Conservation (phyloP, 2,113 vertebrate species). For the Hippocampus guttulatus region DNA sequence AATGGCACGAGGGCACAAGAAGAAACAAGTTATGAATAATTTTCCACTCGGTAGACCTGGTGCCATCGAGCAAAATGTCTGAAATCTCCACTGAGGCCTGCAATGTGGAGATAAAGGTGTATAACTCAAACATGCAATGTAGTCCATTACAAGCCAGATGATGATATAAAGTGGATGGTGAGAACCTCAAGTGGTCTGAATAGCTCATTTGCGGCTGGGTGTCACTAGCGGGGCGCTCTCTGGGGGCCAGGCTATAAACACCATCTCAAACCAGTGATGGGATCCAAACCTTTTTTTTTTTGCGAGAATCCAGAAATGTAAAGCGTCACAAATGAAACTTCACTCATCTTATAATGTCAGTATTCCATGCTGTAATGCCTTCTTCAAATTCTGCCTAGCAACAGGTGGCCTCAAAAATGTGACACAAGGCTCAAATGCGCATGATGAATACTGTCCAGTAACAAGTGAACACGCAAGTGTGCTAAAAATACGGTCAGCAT, state of each 20-base stretch:
- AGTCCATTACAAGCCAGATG: constrained; percentile 9
- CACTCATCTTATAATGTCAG: too few species aligned
- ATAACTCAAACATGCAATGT: constrained; percentile 20
- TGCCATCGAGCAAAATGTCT: constrained; percentile 41
- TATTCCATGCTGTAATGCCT: too few species aligned
- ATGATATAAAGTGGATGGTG: background rate
- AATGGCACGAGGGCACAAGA: constrained; percentile 15
- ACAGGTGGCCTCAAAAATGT: background rate
- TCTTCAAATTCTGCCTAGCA: background rate
- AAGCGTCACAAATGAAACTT: too few species aligned
- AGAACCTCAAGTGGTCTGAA: background rate
- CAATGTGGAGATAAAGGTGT: constrained; percentile 37
- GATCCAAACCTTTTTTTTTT: too few species aligned
- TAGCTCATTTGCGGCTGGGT: background rate
- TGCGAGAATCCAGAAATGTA: too few species aligned
- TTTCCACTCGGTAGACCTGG: constrained; percentile 29
- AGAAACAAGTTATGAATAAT: constrained; percentile 37
- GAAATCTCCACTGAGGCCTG: constrained; percentile 40
- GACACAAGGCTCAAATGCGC: background rate
- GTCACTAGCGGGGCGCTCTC: background rate
- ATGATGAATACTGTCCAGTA: background rate
- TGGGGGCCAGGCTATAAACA: background rate
- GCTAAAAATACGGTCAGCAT: background rate
- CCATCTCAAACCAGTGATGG: too few species aligned
- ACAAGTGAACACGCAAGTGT: background rate